Conservation (phyloP, 2,797 vertebrate species). For the Lacerta agilis region DNA sequence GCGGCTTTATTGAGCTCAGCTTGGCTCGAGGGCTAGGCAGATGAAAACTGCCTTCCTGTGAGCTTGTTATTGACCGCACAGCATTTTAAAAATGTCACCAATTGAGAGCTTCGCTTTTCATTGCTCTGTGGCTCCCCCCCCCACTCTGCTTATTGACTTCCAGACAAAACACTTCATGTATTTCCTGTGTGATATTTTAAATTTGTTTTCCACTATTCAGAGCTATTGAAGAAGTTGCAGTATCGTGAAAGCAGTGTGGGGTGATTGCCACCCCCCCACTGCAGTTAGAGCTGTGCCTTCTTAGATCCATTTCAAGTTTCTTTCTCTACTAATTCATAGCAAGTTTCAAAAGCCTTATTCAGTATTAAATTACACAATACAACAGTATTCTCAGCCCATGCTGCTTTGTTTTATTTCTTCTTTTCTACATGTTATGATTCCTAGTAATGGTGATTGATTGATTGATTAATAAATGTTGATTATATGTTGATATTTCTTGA, state of each 20-base stretch:
- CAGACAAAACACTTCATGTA: slow-evolving; percentile 6
- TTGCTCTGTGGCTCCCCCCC: not conserved
- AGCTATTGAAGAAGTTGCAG: not conserved
- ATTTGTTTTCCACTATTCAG: not conserved
- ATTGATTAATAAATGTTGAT: too few relatives aligned
- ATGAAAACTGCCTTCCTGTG: slow-evolving; percentile 26
- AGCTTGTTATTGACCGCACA: slow-evolving; percentile 27
- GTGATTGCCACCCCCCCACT: too few relatives aligned
- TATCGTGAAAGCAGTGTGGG: too few relatives aligned
- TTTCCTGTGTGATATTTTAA: slow-evolving; percentile 4
- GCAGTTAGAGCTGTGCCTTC: not conserved
- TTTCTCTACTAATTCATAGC: not conserved
- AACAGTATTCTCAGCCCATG: too few relatives aligned
- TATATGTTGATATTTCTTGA: too few relatives aligned
- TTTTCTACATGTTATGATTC: too few relatives aligned
- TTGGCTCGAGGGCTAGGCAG: slow-evolving; percentile 37
- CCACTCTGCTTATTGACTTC: slow-evolving; percentile 12
- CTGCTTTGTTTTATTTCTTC: too few relatives aligned
- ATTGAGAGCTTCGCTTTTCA: slow-evolving; percentile 27
- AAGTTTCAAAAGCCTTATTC: not conserved
- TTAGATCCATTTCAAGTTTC: not conserved
- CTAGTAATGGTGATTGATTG: too few relatives aligned
- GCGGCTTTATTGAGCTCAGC: slow-evolving; percentile 40
- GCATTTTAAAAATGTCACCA: slow-evolving; percentile 28
- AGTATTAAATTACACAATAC: not conserved